A percentile compares a stretch with the other conserved stretches of the same genome.
Conservation (phyloP, 2,888 invertebrate genomes). For the Amphimallon solstitiale region DNA sequence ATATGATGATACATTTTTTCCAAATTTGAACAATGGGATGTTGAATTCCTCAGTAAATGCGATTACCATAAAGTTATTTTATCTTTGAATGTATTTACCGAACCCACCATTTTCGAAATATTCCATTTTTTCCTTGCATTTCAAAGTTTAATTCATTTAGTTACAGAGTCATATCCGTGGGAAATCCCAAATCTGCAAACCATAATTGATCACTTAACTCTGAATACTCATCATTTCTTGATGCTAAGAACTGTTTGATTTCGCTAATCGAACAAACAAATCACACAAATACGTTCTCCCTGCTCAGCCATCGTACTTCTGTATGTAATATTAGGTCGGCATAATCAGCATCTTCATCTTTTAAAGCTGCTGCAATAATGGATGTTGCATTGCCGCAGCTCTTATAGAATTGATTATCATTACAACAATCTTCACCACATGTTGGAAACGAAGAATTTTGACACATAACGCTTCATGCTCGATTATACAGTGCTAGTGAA, state of each 20-base stretch:
- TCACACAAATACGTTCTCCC: constrained; percentile 40
- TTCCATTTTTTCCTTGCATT: constrained; percentile 41
- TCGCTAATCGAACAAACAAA: constrained; percentile 40
- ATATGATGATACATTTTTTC: too few relatives aligned
- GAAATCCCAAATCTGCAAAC: constrained; percentile 42
- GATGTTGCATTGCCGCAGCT: constrained; percentile 40
- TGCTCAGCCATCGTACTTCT: constrained; percentile 42
- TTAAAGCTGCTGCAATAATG: constrained; percentile 12
- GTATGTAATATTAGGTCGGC: too few relatives aligned
- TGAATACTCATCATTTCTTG: constrained; percentile 4
- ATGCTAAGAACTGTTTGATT: constrained; percentile 38
- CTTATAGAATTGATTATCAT: constrained; percentile 42
- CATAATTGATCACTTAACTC: constrained; percentile 39
- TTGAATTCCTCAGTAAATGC: too few relatives aligned
- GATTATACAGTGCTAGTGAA: too few relatives aligned
- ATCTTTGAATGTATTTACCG: constrained; percentile 42
- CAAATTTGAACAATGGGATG: too few relatives aligned
- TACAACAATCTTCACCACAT: constrained; percentile 15
- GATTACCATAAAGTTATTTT: too few relatives aligned
- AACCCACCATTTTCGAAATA: not conserved
- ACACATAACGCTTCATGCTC: too few relatives aligned
- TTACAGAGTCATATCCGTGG: constrained; percentile 42
- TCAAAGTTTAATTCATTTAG: constrained; percentile 44
- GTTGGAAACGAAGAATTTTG: constrained; percentile 33
- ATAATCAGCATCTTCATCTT: constrained; percentile 45